Percentiles rank a stretch among this genome's conserved stretches.
Conservation (phyloP, 2,113 vertebrate genomes). For the Macquaria australasica region DNA sequence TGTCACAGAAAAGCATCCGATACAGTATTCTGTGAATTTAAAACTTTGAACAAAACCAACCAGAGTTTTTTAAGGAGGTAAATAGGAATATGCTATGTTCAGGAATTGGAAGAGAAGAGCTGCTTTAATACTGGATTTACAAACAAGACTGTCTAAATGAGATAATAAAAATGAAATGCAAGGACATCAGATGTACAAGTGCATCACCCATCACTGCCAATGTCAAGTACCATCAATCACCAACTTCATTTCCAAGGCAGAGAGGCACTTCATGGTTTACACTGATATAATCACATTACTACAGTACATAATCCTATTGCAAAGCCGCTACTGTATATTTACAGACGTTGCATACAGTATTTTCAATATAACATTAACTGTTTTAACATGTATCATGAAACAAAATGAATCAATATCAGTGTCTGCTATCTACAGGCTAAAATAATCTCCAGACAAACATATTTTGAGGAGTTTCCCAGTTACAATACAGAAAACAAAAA, state of each 20-base stretch:
- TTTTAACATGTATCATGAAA: background rate
- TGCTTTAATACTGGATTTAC: conserved; percentile 29
- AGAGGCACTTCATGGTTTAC: conserved; percentile 37
- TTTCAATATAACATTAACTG: conserved; percentile 2
- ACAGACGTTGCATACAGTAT: conserved; percentile 29
- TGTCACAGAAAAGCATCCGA: conserved; percentile 9
- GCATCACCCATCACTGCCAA: conserved; percentile 10
- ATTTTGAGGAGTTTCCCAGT: background rate
- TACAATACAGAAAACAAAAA: conserved; percentile 23
- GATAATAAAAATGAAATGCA: conserved; percentile 23
- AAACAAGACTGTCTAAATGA: conserved; percentile 29
- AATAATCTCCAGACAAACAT: conserved; percentile 13
- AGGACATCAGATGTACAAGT: conserved; percentile 20
- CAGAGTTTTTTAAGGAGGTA: background rate
- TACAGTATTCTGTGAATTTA: background rate
- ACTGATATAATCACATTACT: conserved; percentile 11
- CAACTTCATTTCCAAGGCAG: conserved; percentile 26
- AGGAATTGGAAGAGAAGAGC: background rate
- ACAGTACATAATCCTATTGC: conserved; percentile 19
- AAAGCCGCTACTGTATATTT: conserved; percentile 45
- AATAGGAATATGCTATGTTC: background rate
- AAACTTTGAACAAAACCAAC: background rate
- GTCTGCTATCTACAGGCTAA: conserved; percentile 17
- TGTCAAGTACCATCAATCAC: conserved; percentile 18
- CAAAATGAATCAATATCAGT: conserved; percentile 17